Evolutionary conservation across 2,113 vertebrate genomes (phyloP).

Genomic region (Neofelis nebulosa): DNA sequence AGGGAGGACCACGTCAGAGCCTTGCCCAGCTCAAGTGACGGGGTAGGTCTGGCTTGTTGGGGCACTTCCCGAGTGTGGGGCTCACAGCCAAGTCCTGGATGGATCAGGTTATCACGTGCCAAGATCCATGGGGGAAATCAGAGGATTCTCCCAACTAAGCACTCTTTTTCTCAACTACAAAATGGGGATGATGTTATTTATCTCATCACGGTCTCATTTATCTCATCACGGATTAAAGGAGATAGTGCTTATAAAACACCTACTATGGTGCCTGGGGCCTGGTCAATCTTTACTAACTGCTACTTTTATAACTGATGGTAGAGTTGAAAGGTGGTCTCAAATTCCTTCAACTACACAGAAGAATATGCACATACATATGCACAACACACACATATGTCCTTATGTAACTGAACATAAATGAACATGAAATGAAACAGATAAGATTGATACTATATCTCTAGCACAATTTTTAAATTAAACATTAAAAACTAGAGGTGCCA

Average conservation of each 20-base stretch:
- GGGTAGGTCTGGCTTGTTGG: too few species aligned
- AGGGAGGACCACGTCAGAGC: background rate
- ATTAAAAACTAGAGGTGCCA: background rate
- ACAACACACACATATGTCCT: background rate
- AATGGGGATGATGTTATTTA: background rate
- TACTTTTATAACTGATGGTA: background rate
- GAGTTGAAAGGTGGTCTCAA: constrained; percentile 4
- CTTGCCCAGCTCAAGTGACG: fast-evolving
- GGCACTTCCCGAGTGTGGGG: too few species aligned
- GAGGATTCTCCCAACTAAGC: background rate
- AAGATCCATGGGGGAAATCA: background rate
- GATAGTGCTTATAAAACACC: background rate
- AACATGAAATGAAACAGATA: background rate
- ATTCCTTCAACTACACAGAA: background rate
- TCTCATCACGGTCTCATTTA: background rate
- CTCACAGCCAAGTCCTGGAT: background rate
- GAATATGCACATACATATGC: background rate
- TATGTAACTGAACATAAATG: background rate
- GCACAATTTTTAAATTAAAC: background rate
- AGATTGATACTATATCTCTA: background rate
- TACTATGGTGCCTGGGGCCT: background rate
- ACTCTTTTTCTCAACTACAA: background rate
- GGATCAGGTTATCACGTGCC: background rate
- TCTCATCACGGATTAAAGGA: background rate
- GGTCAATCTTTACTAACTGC: background rate